Base-by-base conservation (phyloP, 2,113 vertebrate species). In the Puma concolor region DNA sequence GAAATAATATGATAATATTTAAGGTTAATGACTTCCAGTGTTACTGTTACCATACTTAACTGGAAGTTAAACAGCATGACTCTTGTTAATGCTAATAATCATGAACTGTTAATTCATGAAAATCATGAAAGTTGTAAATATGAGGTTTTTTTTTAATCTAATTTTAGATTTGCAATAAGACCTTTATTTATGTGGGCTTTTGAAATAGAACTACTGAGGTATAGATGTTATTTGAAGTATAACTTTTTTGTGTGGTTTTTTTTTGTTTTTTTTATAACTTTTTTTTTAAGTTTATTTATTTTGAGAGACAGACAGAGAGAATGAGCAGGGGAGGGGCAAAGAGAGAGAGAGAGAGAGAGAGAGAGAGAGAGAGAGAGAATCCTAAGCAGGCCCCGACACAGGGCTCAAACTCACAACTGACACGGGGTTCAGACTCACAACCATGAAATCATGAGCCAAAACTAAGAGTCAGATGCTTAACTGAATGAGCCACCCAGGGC, bases 161-260 rank as follows among this genome's bases (percentile, higher is more conserved):
- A 82, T 71, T 95, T 94, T 93, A 50, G 41, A 95, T 44, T 50
- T 72, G 13, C 54, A 95, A 29, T 89, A 91, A 93, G 80, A 88
- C n/a, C 10, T 88, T 41, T 63, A 91, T 19, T 88, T 92, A 60
- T 7, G 2, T 76, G 50, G 79, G 54, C 48, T 94, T 93, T 91
- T 48, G 9, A 95, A 92, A 94, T 94, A 27, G 95, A 81, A 94
- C 85, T 69, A 88, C 82, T 50, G 66, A 92, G 19, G 29, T 64
- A 79, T 44, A 88, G 52, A 88, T 79, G n/a, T 87, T 79, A 91
- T 52, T 74, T 92, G 79, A 93, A 82, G 27, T 88, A 96, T 93
- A 95, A 90, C 15, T 87, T 89, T 84, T 72, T 52, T 44, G 0
- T 44, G 44, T 44, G 41, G 44, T 44, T 44, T 44, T 44, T 44